Conservation (phyloP, 2,797 vertebrate genomes). For the Mus minutoides region DNA sequence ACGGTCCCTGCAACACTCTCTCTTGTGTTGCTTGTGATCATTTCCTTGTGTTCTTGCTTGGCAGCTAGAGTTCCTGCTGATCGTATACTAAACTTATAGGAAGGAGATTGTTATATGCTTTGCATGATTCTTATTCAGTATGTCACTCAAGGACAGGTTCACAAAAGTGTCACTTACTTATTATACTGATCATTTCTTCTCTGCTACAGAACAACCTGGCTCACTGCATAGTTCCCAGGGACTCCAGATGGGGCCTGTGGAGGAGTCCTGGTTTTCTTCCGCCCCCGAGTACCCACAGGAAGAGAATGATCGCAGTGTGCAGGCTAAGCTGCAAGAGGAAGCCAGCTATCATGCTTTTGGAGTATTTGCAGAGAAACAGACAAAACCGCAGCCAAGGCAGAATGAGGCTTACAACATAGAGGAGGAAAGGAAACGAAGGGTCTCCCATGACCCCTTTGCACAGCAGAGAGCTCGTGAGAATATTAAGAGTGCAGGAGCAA, state of each 20-base stretch:
- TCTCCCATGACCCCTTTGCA: conserved; percentile 81
- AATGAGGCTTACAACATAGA: conserved; percentile 70
- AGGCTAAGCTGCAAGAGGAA: conserved; percentile 93
- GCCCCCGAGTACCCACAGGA: conserved; percentile 74
- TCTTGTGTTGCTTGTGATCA: background rate
- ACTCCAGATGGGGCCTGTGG: conserved; percentile 86
- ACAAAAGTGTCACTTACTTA: background rate
- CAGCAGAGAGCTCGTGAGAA: conserved; percentile 61
- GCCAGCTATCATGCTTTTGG: conserved; percentile 91
- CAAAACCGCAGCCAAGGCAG: background rate
- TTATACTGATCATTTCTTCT: conserved; percentile 19
- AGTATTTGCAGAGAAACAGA: conserved; percentile 84
- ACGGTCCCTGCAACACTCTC: background rate
- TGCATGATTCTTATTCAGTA: background rate
- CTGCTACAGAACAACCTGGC: conserved; percentile 89
- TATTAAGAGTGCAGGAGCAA: conserved; percentile 60
- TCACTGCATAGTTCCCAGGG: conserved; percentile 92
- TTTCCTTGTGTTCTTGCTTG: background rate
- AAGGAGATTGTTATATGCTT: background rate
- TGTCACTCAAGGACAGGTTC: background rate
- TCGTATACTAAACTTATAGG: background rate
- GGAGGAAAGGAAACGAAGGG: conserved; percentile 82
- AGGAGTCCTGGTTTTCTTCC: conserved; percentile 86
- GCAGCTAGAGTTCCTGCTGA: background rate
- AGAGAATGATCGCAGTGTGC: conserved; percentile 84